Conservation (phyloP, 2,888 invertebrate species). For the Gerosis bhagava region DNA sequence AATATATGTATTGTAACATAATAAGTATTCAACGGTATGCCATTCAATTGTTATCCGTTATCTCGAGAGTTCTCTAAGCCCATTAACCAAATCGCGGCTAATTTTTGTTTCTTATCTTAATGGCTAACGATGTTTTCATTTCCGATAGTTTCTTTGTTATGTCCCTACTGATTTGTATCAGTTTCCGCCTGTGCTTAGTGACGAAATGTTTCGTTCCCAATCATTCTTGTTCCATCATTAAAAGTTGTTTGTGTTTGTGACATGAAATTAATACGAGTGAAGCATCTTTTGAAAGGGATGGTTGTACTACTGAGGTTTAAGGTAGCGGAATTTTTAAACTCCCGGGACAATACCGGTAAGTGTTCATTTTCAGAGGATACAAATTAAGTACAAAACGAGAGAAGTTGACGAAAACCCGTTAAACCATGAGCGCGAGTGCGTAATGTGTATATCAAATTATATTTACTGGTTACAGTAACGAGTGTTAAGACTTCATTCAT, state of each 20-base stretch:
- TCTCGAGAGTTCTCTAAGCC: slow-evolving; percentile 2
- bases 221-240: too few species aligned
- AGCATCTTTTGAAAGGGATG: slow-evolving; percentile 20
- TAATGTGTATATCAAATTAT: too few species aligned
- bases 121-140: slow-evolving; percentile 13
- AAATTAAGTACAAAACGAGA: too few species aligned
- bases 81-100: slow-evolving; percentile 19
- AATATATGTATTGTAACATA: too few species aligned
- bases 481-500: too few species aligned
- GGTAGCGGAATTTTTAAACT: slow-evolving; percentile 27
- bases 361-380: too few species aligned
- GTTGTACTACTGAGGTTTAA: slow-evolving; percentile 33
- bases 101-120: slow-evolving; percentile 23
- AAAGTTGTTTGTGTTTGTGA: too few species aligned
- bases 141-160: background rate
- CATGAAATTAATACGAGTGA: slow-evolving; percentile 1
- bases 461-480: too few species aligned
- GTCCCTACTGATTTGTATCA: slow-evolving; percentile 2
- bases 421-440: too few species aligned
- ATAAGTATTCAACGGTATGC: too few species aligned
- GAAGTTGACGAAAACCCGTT: too few species aligned
- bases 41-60: slow-evolving; percentile 8
- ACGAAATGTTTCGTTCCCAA: background rate
- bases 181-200: slow-evolving; percentile 3
- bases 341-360: slow-evolving; percentile 33